phyloP scores from a whole-genome alignment of 2,113 vertebrate species.

The Lophochroa leadbeateri region DNA sequence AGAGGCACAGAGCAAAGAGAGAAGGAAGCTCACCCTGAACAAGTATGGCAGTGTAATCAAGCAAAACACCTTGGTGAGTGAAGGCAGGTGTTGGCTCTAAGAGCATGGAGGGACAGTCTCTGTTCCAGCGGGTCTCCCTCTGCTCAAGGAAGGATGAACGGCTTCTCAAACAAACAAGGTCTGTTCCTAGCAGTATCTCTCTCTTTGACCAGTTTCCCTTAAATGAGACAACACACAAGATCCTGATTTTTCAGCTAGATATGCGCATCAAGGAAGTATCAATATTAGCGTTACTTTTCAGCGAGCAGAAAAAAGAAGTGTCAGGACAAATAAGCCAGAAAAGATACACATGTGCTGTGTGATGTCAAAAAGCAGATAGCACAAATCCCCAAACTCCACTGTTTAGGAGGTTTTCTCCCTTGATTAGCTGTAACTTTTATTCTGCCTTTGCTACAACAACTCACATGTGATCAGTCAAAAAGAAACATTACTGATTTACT shows the following conservation, averaged over 20 bases:
- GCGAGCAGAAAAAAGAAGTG: not conserved
- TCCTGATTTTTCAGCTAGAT: not conserved
- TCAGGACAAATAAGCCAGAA: not conserved
- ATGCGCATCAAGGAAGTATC: not conserved
- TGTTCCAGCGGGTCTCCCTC: not conserved
- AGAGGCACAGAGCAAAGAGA: not conserved
- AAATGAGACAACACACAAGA: not conserved
- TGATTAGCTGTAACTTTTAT: not conserved
- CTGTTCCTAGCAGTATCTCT: not conserved
- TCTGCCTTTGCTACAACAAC: not conserved
- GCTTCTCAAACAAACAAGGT: not conserved
- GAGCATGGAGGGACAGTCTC: not conserved
- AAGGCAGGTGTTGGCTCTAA: not conserved
- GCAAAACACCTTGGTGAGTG: not conserved
- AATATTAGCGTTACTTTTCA: not conserved
- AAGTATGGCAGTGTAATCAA: fast-evolving
- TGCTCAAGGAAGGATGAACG: not conserved
- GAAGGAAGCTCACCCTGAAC: not conserved
- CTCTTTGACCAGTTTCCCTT: not conserved
- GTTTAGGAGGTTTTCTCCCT: not conserved
- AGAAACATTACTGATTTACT: not conserved
- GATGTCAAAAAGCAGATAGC: not conserved
- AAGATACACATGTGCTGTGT: not conserved
- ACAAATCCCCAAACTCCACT: not conserved
- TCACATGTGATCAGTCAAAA: not conserved